These are phyloP conservation scores for Lepus townsendii DNA, from an alignment of 2,797 vertebrate species.

Conservation along the genomic window DNA sequence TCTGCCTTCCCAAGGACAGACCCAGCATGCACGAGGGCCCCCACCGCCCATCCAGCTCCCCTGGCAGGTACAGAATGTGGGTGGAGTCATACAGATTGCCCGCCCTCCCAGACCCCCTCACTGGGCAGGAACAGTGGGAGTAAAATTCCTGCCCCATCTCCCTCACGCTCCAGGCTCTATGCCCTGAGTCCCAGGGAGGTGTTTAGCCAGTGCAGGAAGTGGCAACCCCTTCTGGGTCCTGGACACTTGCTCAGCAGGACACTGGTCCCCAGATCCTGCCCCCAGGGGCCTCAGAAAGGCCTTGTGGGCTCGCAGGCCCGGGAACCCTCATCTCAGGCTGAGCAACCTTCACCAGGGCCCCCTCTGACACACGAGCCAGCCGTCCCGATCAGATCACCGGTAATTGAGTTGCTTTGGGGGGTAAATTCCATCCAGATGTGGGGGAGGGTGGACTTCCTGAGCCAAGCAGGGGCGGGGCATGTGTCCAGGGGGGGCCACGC, in stretches of 20 bases:
- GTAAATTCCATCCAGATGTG: conserved; percentile 86
- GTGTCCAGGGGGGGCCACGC: neutral
- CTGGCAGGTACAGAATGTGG: neutral
- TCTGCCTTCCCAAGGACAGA: neutral
- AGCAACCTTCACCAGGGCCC: conserved; percentile 73
- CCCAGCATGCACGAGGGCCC: neutral
- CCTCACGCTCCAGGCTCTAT: neutral
- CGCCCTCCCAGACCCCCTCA: neutral
- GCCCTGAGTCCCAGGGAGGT: neutral
- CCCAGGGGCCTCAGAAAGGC: neutral
- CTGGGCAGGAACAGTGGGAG: neutral
- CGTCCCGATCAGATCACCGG: conserved; percentile 76
- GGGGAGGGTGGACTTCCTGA: conserved; percentile 78
- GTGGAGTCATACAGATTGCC: neutral
- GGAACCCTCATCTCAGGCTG: neutral
- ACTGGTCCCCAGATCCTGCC: neutral
- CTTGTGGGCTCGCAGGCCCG: neutral
- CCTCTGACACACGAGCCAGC: conserved; percentile 80
- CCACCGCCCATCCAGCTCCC: neutral
- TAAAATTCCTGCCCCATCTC: neutral
- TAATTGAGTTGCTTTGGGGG: conserved; percentile 80
- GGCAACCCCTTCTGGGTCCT: neutral
- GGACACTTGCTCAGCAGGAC: neutral
- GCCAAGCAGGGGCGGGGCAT: conserved; percentile 51
- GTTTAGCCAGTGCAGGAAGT: neutral